Conservation (phyloP, 2,888 invertebrate genomes). For the Parascotia fuliginaria region DNA sequence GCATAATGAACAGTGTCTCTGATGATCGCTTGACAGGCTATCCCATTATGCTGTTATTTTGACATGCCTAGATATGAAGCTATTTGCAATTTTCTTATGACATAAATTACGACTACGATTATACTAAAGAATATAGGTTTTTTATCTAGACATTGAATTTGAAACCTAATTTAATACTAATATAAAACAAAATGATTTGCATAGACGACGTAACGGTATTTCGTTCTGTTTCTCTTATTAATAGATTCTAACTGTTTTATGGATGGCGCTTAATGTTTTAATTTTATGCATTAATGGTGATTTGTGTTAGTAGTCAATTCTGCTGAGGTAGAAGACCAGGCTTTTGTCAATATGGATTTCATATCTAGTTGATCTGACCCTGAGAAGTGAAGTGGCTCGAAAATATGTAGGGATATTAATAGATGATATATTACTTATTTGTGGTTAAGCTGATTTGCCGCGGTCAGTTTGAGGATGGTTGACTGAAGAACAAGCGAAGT, state of each 20-base stretch:
- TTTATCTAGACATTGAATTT: not conserved
- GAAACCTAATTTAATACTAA: not conserved
- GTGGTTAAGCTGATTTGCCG: no score
- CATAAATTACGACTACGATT: not conserved
- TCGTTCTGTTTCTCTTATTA: not conserved
- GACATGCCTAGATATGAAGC: not conserved
- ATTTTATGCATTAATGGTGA: no score
- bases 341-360: no score
- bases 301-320: no score
- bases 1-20: not conserved
- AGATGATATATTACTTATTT: no score
- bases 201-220: not conserved
- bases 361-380: no score
- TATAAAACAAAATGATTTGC: no score
- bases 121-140: not conserved
- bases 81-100: conserved; percentile 9
- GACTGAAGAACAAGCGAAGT: no score
- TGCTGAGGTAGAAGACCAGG: no score
- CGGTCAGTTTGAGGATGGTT: no score
- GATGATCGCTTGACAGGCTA: conserved; percentile 1
- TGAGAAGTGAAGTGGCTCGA: no score
- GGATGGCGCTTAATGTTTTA: not conserved
- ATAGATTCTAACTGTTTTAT: not conserved
- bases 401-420: no score
- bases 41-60: conserved; percentile 6